Conservation (phyloP, 1,140 invertebrate species). For the Nautilus pompilius region DNA sequence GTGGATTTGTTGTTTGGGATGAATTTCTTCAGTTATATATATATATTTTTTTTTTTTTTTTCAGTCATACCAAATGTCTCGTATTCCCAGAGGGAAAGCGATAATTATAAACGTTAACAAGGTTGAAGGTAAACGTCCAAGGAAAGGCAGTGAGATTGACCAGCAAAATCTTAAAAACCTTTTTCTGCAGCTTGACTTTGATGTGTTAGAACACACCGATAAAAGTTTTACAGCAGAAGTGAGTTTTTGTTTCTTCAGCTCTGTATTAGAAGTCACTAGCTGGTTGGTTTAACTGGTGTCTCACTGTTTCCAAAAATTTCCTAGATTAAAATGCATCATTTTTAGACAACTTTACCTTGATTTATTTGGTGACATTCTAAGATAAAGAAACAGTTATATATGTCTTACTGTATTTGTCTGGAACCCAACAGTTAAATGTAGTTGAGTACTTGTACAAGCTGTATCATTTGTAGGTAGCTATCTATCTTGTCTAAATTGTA, state of each 20-base stretch:
- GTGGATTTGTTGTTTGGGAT: not conserved
- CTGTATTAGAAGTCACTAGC: not conserved
- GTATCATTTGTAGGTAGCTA: too few relatives aligned
- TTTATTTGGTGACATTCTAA: not conserved
- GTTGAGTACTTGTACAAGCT: too few relatives aligned
- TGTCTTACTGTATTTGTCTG: too few relatives aligned
- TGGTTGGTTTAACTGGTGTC: not conserved
- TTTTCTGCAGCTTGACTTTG: slow-evolving; percentile 44
- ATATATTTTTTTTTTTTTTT: slow-evolving; percentile 2
- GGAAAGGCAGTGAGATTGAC: slow-evolving; percentile 44
- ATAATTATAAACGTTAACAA: slow-evolving; percentile 47
- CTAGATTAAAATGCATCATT: not conserved
- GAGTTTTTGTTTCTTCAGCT: not conserved
- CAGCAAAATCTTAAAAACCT: slow-evolving; percentile 41
- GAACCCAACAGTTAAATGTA: too few relatives aligned
- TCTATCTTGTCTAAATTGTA: too few relatives aligned
- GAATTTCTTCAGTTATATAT: not conserved
- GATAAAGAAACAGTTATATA: not conserved
- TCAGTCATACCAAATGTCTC: slow-evolving; percentile 41
- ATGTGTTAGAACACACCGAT: slow-evolving; percentile 36
- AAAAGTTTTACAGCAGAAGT: slow-evolving; percentile 40
- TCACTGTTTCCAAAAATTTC: not conserved
- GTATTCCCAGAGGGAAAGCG: slow-evolving; percentile 38
- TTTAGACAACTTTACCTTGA: not conserved
- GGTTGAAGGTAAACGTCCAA: slow-evolving; percentile 33